Conservation (phyloP, 2,888 invertebrate genomes). For the Apomyelois bistriatella region DNA sequence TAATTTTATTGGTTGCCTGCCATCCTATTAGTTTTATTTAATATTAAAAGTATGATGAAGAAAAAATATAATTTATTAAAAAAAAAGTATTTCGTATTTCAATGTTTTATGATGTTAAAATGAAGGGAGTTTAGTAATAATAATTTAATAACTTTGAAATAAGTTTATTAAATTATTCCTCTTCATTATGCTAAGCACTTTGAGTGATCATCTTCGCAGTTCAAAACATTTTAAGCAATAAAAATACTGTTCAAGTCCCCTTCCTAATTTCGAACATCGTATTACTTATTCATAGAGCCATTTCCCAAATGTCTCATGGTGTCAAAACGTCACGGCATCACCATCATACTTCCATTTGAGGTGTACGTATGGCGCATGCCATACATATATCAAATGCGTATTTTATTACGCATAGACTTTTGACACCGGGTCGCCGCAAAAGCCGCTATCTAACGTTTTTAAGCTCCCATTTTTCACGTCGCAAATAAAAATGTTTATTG, state of each 20-base stretch:
- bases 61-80: neutral
- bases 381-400: conserved; percentile 13
- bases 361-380: conserved; percentile 26
- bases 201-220: neutral
- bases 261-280: conserved; percentile 9
- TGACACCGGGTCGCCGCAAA: conserved; percentile 14
- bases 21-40: conserved; percentile 33
- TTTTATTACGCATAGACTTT: conserved; percentile 22
- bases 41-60: neutral
- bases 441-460: conserved; percentile 4
- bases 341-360: conserved; percentile 29
- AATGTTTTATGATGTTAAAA: too few species aligned
- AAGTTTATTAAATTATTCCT: neutral
- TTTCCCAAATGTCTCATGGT: conserved; percentile 23
- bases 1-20: conserved; percentile 41
- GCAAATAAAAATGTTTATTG: conserved; percentile 53
- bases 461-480: conserved; percentile 42
- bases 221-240: conserved; percentile 1
- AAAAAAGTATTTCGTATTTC: neutral
- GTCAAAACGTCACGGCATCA: conserved; percentile 35
- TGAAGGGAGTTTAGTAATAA: too few species aligned
- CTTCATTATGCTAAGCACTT: conserved; percentile 3
- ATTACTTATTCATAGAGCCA: conserved; percentile 17
- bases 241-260: neutral
- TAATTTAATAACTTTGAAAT: neutral